Evolutionary conservation across 2,113 vertebrate species (phyloP), one percentile per base, ranked within the genome.

Genomic region (Anguilla rostrata): DNA sequence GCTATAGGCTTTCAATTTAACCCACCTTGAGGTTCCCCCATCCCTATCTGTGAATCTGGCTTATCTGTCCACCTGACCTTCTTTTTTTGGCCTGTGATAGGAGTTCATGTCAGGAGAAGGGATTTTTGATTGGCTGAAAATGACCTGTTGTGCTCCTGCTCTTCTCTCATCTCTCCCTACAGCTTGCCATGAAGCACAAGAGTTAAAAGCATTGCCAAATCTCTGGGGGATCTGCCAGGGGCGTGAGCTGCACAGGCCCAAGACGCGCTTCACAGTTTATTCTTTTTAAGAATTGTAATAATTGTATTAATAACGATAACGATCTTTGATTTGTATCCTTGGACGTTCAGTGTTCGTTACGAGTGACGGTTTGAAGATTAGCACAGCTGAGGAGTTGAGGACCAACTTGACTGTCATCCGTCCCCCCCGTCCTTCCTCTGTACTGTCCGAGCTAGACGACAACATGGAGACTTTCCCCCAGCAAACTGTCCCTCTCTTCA

Each of bases 111-210:
- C 18, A 46, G 18, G 18, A 41, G 12, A 0, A 26, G 26, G 5
- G 60, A 7, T 49, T 60, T 8, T 34, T 40, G 29, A 29, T 56
- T 40, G 43, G 46, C 26, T 53, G n/a, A 81, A 39, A 79, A 85
- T 79, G 75, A 26, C 39, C 29, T 15, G 80, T 78, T 84, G 34
- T 71, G 82, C 92, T 11, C 0, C 40, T 85, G 87, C 49, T 71
- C 87, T 84, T 87, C 0, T 88, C 49, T 86, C 34, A 87, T 79
- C 53, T 82, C 89, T 93, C 88, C 86, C 91, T 95, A 90, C 97
- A 99, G 98, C 97, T 99, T 88, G 98, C 98, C 92, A 99, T 99
- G 98, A 99, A 99, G 95, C 98, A 99, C 96, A 99, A 99, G 92
- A 98, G 97, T 94, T 99, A 97, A 96, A 53, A 93, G 92, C 93